Evolutionary conservation across 2,888 invertebrate genomes (phyloP).

Genomic region (Penaeus monodon): DNA sequence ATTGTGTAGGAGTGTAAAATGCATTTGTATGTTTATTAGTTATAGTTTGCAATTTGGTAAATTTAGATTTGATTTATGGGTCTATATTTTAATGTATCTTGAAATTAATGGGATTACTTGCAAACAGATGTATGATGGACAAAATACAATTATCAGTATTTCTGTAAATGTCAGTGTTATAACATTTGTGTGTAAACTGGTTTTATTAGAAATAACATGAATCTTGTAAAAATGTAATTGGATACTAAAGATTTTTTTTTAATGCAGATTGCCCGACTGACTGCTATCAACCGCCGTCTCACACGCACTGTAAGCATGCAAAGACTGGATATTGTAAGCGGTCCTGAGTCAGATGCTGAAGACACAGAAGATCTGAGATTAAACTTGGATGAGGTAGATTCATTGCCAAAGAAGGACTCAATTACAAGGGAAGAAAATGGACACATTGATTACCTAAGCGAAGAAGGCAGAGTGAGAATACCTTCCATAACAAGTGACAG

Average conservation of each 20-base stretch:
- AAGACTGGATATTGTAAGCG: slow-evolving; percentile 49
- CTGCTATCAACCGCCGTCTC: slow-evolving; percentile 60
- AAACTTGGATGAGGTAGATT: slow-evolving; percentile 43
- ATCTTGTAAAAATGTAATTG: too few species aligned
- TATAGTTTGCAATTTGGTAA: too few species aligned
- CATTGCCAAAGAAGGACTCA: slow-evolving; percentile 44
- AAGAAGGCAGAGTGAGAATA: slow-evolving; percentile 27
- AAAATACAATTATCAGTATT: too few species aligned
- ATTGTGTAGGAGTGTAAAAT: too few species aligned
- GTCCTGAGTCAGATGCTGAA: slow-evolving; percentile 60
- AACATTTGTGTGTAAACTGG: too few species aligned
- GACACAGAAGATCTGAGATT: slow-evolving; percentile 60
- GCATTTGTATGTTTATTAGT: too few species aligned
- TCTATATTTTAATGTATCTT: too few species aligned
- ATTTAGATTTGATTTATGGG: too few species aligned
- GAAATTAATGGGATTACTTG: too few species aligned
- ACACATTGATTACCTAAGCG: slow-evolving; percentile 19
- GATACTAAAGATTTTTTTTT: too few species aligned
- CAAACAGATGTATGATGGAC: too few species aligned
- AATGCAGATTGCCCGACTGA: slow-evolving; percentile 59
- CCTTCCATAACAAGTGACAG: slow-evolving; percentile 39
- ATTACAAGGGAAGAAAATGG: slow-evolving; percentile 49
- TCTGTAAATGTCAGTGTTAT: too few species aligned
- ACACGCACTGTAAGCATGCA: slow-evolving; percentile 59
- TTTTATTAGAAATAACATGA: background rate